Evolutionary conservation across 2,797 vertebrate species (phyloP), one percentile per base, ranked within the genome.

Genomic region (Esox masquinongy): DNA sequence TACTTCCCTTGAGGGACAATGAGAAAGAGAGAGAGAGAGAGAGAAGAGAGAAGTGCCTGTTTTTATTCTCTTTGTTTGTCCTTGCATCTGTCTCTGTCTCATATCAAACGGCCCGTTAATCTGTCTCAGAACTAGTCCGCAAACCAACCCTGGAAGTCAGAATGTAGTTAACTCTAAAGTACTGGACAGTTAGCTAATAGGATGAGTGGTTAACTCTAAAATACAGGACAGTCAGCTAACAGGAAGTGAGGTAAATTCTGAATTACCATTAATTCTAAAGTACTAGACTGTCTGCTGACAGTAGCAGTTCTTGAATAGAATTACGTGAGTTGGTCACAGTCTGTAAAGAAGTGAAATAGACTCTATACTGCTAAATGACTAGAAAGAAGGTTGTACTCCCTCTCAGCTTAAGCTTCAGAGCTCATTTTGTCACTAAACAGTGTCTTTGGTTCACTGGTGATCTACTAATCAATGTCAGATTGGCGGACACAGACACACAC

Each of bases 391-490:
- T 16, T 56, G 47, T 74, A 56, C 17, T 26, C 69, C n/a, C 19
- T 70, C 50, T 75, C 64, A 34, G 43, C 74, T 31, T 36, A 72
- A 80, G 63, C 36, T 74, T 84, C 79, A 79, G 78, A 79, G 80
- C 39, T 22, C 16, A 36, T 79, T 75, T 76, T 78, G 74, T 56
- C 68, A 84, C 75, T 67, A 82, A 79, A 78, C 75, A 79, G 53
- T 76, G 76, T 64, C 50, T 26, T 81, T 83, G 81, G 85, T 72
- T 15, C 6, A 11, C 76, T 82, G 43, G 70, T 68, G 50, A 77
- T 70, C 74, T 72, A 51, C 31, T 74, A 82, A 84, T 86, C 81
- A 83, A 84, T 86, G 63, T 53, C 69, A 83, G 81, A 82, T 78
- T 73, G 78, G 78, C 83, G 81, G 83, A 78, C 81, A 74, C 67